Percentiles rank a stretch among this genome's conserved stretches.
Conservation (phyloP, 2,113 vertebrate genomes). For the Datnioides undecimradiatus region DNA sequence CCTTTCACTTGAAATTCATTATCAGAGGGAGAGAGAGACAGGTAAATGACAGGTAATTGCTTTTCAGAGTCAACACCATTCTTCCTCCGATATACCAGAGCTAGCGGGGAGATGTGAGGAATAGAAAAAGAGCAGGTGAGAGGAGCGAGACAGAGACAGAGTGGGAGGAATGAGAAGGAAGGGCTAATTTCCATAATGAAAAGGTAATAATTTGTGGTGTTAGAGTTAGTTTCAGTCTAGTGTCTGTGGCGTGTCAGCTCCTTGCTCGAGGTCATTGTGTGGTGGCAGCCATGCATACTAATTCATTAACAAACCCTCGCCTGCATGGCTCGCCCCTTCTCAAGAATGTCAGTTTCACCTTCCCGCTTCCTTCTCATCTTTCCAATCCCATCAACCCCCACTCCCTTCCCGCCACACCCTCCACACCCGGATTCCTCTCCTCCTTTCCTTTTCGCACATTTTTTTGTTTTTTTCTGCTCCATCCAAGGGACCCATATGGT, state of each 20-base stretch:
- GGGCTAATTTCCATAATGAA: conserved; percentile 82
- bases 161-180: conserved; percentile 76
- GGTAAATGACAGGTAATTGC: conserved; percentile 84
- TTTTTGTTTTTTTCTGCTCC: background rate
- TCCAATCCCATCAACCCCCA: conserved; percentile 39
- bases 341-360: conserved; percentile 76
- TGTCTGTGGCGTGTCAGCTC: conserved; percentile 71
- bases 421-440: background rate
- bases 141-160: conserved; percentile 67
- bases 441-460: conserved; percentile 6
- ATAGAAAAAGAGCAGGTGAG: conserved; percentile 59
- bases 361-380: conserved; percentile 59
- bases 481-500: background rate
- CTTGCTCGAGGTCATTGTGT: conserved; percentile 76
- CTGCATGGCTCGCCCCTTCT: conserved; percentile 52
- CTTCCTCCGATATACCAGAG: conserved; percentile 65
- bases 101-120: conserved; percentile 51
- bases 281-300: conserved; percentile 72
- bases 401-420: background rate
- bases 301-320: conserved; percentile 70
- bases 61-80: conserved; percentile 80
- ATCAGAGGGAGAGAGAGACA: conserved; percentile 75
- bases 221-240: conserved; percentile 77
- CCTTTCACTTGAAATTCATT: conserved; percentile 81
- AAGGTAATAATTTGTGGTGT: conserved; percentile 82